Evolutionary conservation across 2,797 vertebrate species (phyloP), one percentile per base, ranked within the genome.

Genomic region (Masticophis lateralis): DNA sequence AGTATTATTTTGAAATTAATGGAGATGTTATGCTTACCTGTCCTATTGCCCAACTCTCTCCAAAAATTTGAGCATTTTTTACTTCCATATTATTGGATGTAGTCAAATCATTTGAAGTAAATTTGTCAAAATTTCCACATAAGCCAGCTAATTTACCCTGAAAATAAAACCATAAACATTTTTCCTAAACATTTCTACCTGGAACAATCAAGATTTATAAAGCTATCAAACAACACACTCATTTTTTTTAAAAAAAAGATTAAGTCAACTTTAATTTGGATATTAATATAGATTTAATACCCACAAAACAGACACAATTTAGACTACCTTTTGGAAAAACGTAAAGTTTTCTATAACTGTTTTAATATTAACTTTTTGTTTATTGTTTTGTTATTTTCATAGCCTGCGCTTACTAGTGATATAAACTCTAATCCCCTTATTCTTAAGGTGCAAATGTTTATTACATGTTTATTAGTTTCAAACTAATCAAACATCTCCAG

Each of bases 91-190:
- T 99, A 96, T 98, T 99, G 61, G 99, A 99, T 87, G 99, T 99
- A 92, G 98, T 99, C 98, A 99, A 98, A 95, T 99, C 99, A 94
- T 99, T 99, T 94, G 99, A 99, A 93, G 99, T 99, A 93, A 98
- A 99, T 94, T 98, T 99, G 97, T 99, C 99, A 98, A 99, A 99
- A 96, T 99, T 99, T 94, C 99, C 99, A 98, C 99, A 99, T 90
- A 99, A 97, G 88, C 99, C 99, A 95, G 98, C 97, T 90, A 99
- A 97, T 95, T 98, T 98, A 89, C 98, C 98, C 98, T 99, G 91
- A 89, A 97, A 92, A 53, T 95, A 96, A 87, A 2, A 94, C 11
- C 88, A 69, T 2, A 92, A 9, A 86, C 86, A 88, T 88, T 90
- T 20, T 89, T 83, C 8, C 27, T 87, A 22, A 20, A 32, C 10